phyloP scores from a whole-genome alignment of 1,140 invertebrate genomes.

The Apis laboriosa region DNA sequence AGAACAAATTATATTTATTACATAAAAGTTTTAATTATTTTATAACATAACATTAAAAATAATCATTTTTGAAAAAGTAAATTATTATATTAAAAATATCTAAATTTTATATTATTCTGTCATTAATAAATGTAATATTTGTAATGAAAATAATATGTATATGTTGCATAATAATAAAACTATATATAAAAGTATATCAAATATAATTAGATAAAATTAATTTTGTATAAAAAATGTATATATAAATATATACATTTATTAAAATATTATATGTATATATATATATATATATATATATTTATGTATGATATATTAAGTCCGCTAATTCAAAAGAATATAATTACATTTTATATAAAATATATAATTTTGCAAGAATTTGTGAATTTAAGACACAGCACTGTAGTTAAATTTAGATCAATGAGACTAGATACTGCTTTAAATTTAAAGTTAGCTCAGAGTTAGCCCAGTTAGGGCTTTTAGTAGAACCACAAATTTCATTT shows the following conservation, averaged over 20 bases:
- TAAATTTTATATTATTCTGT: background rate
- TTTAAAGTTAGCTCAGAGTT: slow-evolving; percentile 79
- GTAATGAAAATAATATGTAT: background rate
- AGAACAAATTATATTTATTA: background rate
- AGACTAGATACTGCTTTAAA: slow-evolving; percentile 77
- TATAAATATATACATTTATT: background rate
- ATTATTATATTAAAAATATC: background rate
- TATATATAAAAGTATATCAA: background rate
- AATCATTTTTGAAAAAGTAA: background rate
- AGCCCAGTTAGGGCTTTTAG: slow-evolving; percentile 74
- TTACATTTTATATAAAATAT: slow-evolving; percentile 48
- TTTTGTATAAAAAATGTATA: slow-evolving; percentile 1
- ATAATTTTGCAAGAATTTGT: slow-evolving; percentile 69
- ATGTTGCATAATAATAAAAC: background rate
- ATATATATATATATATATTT: background rate
- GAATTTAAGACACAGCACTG: slow-evolving; percentile 71
- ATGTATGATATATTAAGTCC: background rate
- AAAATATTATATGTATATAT: background rate
- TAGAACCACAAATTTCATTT: slow-evolving; percentile 65
- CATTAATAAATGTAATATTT: slow-evolving; percentile 4
- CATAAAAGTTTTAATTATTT: background rate
- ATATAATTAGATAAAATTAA: slow-evolving; percentile 9
- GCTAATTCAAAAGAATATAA: background rate
- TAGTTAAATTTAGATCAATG: slow-evolving; percentile 77
- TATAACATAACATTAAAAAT: background rate